These are phyloP conservation scores for Heloderma charlesbogerti DNA, from an alignment of 2,113 vertebrate genomes.

Conservation along the genomic window DNA sequence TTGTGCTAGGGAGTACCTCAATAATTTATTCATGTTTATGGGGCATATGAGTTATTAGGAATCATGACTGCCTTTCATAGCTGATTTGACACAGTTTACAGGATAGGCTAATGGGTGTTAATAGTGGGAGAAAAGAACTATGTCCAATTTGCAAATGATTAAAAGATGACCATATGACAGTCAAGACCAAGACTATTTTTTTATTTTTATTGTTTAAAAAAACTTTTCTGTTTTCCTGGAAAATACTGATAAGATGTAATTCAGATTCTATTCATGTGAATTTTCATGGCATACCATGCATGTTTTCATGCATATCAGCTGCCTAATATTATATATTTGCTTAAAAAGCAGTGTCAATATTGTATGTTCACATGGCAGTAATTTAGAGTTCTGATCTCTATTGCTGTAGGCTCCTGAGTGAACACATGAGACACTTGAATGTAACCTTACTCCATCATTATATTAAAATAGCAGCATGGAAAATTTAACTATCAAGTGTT, in stretches of 20 bases:
- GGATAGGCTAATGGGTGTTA: background rate
- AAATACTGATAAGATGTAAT: constrained; percentile 4
- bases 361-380: constrained; percentile 32
- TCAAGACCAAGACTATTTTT: background rate
- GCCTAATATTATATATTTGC: background rate
- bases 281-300: background rate
- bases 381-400: background rate
- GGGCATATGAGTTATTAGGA: constrained; percentile 50
- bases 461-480: background rate
- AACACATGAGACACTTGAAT: background rate
- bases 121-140: constrained; percentile 24
- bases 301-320: background rate
- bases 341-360: constrained; percentile 5
- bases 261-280: background rate
- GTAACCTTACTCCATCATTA: background rate
- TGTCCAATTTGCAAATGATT: constrained; percentile 41
- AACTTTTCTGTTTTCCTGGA: background rate
- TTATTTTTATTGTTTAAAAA: too few relatives aligned
- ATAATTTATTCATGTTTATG: constrained; percentile 24
- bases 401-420: background rate
- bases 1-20: constrained; percentile 23
- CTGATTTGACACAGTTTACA: constrained; percentile 36
- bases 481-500: background rate
- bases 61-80: constrained; percentile 30
- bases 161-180: constrained; percentile 7